Percentiles rank a stretch among this genome's conserved stretches.
phyloP scores from a whole-genome alignment of 2,888 invertebrate species.

The Caenorhabditis imperialis region DNA sequence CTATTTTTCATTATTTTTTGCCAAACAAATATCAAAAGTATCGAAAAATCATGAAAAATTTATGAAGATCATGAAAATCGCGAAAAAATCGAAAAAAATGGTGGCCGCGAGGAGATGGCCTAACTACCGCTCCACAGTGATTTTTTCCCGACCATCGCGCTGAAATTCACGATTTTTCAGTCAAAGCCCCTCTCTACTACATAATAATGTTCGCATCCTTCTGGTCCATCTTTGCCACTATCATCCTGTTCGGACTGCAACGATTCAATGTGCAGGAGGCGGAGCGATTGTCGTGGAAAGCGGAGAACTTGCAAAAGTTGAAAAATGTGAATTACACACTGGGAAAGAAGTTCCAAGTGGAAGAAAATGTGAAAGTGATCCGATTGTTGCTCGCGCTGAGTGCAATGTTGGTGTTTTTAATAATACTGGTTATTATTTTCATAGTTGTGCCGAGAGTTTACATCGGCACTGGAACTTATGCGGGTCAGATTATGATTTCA shows the following conservation, averaged over 20 bases:
- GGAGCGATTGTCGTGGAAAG: constrained; percentile 27
- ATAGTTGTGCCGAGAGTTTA: constrained; percentile 36
- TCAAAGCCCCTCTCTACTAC: constrained; percentile 27
- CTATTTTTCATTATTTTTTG: too few relatives aligned
- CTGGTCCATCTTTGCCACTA: constrained; percentile 20
- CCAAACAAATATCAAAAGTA: too few relatives aligned
- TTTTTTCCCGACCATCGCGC: too few relatives aligned
- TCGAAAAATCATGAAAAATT: too few relatives aligned
- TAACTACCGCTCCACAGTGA: too few relatives aligned
- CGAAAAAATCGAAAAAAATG: too few relatives aligned
- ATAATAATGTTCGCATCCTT: constrained; percentile 13
- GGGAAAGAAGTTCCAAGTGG: constrained; percentile 50
- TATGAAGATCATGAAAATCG: too few relatives aligned
- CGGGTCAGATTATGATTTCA: constrained; percentile 36
- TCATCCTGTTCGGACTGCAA: constrained; percentile 17
- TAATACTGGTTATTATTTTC: constrained; percentile 31
- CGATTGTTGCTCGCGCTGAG: constrained; percentile 27
- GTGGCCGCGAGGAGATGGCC: too few relatives aligned
- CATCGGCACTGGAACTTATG: constrained; percentile 17
- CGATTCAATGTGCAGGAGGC: constrained; percentile 19
- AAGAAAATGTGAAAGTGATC: constrained; percentile 48
- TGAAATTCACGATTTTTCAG: too few relatives aligned
- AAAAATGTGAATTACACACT: constrained; percentile 43
- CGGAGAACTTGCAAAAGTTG: constrained; percentile 20
- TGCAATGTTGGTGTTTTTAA: constrained; percentile 20